Percentiles rank a stretch among this genome's conserved stretches.
phyloP scores from a whole-genome alignment of 2,888 invertebrate genomes.

The Lasioglossum lativentre region DNA sequence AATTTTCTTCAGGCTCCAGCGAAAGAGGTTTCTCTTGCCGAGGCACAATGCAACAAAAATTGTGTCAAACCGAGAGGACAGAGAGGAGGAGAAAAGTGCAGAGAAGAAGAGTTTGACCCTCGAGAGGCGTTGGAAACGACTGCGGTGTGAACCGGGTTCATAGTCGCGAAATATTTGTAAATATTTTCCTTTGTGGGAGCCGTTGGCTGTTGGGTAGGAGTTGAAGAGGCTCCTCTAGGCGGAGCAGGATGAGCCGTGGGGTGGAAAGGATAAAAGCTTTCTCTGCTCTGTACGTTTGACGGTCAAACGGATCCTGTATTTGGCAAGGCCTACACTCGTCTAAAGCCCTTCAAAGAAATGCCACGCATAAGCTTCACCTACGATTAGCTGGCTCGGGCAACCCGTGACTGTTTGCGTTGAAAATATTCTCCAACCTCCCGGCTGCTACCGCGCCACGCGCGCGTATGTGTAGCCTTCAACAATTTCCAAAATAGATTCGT shows the following conservation, averaged over 20 bases:
- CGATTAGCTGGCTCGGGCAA: constrained; percentile 76
- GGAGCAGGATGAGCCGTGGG: constrained; percentile 74
- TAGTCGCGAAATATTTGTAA: constrained; percentile 78
- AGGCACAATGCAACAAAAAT: background rate
- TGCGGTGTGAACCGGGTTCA: constrained; percentile 64
- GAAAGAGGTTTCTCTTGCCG: background rate
- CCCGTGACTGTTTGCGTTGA: constrained; percentile 74
- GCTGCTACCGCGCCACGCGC: background rate
- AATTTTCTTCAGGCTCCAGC: background rate
- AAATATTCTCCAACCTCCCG: constrained; percentile 66
- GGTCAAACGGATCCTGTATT: constrained; percentile 80
- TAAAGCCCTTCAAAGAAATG: constrained; percentile 79
- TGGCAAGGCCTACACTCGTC: constrained; percentile 75
- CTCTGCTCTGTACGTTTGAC: constrained; percentile 78
- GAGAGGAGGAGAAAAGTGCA: constrained; percentile 15
- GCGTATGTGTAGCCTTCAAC: constrained; percentile 52
- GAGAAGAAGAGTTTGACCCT: constrained; percentile 24
- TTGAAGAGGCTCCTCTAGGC: constrained; percentile 71
- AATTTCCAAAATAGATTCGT: constrained; percentile 61
- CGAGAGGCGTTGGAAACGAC: constrained; percentile 59
- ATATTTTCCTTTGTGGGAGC: constrained; percentile 71
- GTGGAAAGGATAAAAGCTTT: constrained; percentile 79
- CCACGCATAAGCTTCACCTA: constrained; percentile 75
- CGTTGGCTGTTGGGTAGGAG: constrained; percentile 51
- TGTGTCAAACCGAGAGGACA: background rate